Evolutionary conservation across 2,797 vertebrate genomes (phyloP), one percentile per base, ranked within the genome.

Genomic region (Ctenopoma kingsleyae): DNA sequence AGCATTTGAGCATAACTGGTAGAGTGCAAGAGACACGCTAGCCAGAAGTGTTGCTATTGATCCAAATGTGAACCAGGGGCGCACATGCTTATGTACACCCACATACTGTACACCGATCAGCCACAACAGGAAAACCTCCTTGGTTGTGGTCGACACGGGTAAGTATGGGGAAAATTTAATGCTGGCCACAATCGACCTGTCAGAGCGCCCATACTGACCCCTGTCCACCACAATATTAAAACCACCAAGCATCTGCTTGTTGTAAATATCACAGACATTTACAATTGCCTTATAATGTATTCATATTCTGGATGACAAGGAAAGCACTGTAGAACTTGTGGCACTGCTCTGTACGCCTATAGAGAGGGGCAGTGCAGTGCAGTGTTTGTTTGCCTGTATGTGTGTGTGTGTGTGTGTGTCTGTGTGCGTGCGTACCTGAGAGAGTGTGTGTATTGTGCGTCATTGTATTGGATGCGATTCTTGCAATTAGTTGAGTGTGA

Each of bases 281-380:
- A 81, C 69, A 88, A 85, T 76, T 92, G 93, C 92, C 93, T 94
- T 94, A 93, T 85, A 88, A 67, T 76, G 81, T 81, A 86, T 71
- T 82, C 71, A 65, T 81, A 87, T 87, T 89, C 91, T 93, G 92
- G 93, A 93, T 88, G 92, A 94, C 92, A 93, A 90, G 80, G 66
- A 67, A 82, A 94, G 89, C 93, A 93, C 93, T 94, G 92, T 94
- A 94, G 93, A 94, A 70, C 78, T 60, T 83, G 78, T 78, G 78
- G 82, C 78, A 83, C 78, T 44, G 49, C 55, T 64, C 81, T 84
- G 82, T 71, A 44, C 82, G 80, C 84, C 53, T 76, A 63, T 27
- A 74, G 40, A 80, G 78, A 77, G 84, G 46, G 36, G 67, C 82
- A 78, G 81, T 30, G 27, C 76, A 49, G 78, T 71, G 78, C 72